phyloP scores from a whole-genome alignment of 2,888 invertebrate genomes.

The Cephus nigrinus region DNA sequence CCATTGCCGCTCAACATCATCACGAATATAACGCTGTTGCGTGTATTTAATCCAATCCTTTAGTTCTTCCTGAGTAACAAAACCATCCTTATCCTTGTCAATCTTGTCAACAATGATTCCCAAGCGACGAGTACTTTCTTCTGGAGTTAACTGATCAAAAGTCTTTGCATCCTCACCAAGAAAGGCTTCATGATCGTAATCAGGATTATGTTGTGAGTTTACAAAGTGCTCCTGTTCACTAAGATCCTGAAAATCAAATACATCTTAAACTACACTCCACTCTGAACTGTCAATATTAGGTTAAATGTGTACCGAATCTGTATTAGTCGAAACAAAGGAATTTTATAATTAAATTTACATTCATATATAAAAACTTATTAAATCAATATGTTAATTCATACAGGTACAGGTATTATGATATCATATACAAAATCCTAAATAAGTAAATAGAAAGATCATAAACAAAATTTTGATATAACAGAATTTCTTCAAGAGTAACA shows the following conservation, averaged over 20 bases:
- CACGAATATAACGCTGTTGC: slow-evolving; percentile 90
- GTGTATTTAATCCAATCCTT: slow-evolving; percentile 97
- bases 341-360: not conserved
- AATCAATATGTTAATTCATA: not conserved
- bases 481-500: not conserved
- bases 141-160: slow-evolving; percentile 93
- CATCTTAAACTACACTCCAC: slow-evolving; percentile 16
- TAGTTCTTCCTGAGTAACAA: slow-evolving; percentile 86
- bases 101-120: slow-evolving; percentile 94
- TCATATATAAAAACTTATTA: not conserved
- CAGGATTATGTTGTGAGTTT: slow-evolving; percentile 84
- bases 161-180: slow-evolving; percentile 94
- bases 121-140: slow-evolving; percentile 91
- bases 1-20: slow-evolving; percentile 96
- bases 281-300: not conserved
- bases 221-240: slow-evolving; percentile 84
- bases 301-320: not conserved
- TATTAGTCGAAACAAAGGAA: not conserved
- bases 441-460: too few relatives aligned
- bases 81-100: slow-evolving; percentile 86
- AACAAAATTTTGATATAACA: not conserved
- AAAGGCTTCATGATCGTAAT: slow-evolving; percentile 98
- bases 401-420: too few relatives aligned
- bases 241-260: slow-evolving; percentile 69
- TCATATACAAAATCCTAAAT: too few relatives aligned